These are phyloP conservation scores for Cephus nigrinus DNA, from an alignment of 2,888 invertebrate genomes.

Conservation along the genomic window DNA sequence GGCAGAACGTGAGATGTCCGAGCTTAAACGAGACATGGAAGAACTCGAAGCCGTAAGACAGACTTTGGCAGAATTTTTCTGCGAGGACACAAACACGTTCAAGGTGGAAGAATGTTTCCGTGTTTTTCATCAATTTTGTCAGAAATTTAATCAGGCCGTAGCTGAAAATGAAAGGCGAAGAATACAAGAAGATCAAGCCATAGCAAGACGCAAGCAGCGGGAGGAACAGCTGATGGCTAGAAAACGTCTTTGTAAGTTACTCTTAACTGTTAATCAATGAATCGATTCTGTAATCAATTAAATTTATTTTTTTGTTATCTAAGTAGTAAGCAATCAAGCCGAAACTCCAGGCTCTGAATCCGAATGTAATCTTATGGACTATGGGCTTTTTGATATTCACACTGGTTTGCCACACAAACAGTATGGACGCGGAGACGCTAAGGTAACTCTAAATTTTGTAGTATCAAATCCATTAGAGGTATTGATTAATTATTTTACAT, in stretches of 20 bases:
- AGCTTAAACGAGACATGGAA: constrained; percentile 82
- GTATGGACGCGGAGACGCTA: constrained; percentile 60
- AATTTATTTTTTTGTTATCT: constrained; percentile 14
- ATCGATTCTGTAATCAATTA: background rate
- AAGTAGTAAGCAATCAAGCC: constrained; percentile 73
- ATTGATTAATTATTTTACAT: background rate
- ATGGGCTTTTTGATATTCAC: constrained; percentile 80
- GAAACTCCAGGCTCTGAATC: constrained; percentile 80
- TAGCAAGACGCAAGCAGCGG: constrained; percentile 78
- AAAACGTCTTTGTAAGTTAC: constrained; percentile 71
- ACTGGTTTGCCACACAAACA: constrained; percentile 72
- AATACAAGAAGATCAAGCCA: constrained; percentile 88
- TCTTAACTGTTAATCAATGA: background rate
- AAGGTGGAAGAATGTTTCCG: constrained; percentile 95
- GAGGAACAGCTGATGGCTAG: constrained; percentile 78
- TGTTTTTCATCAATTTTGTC: constrained; percentile 89
- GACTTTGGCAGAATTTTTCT: constrained; percentile 91
- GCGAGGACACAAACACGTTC: constrained; percentile 90
- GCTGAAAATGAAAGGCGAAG: constrained; percentile 86
- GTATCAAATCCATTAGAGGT: background rate
- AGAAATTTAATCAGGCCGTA: constrained; percentile 85
- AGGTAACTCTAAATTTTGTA: constrained; percentile 43
- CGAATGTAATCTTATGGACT: constrained; percentile 81
- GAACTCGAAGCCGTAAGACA: constrained; percentile 84
- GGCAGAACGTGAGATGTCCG: constrained; percentile 82